Conservation (phyloP, 2,113 vertebrate species). For the human region DNA sequence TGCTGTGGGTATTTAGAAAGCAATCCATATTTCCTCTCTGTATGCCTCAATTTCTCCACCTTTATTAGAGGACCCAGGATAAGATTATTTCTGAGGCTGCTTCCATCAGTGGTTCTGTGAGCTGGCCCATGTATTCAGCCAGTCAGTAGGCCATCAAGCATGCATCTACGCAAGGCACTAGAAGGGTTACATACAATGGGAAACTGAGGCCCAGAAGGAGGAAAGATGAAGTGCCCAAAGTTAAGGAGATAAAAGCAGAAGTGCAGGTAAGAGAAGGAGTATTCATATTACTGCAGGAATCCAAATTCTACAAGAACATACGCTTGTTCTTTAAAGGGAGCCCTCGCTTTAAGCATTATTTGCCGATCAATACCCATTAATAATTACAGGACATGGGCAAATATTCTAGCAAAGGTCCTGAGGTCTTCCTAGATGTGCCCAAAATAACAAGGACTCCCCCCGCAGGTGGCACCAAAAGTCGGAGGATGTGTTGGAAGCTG, state of each 20-base stretch:
- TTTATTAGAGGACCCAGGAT: neutral
- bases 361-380: conserved; percentile 35
- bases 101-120: too few species aligned
- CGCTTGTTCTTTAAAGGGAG: neutral
- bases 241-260: neutral
- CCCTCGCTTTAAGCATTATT: neutral
- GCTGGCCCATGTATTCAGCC: neutral
- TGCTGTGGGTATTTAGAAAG: neutral
- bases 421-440: neutral
- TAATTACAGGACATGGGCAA: neutral
- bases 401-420: neutral
- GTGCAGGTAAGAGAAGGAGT: neutral
- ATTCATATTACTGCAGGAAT: neutral
- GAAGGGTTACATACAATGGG: neutral
- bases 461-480: neutral
- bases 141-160: neutral
- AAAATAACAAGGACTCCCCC: neutral
- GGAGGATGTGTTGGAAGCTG: neutral
- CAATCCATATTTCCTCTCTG: neutral
- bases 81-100: neutral
- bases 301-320: neutral
- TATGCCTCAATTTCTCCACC: neutral
- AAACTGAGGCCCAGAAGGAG: neutral
- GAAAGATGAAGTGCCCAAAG: neutral
- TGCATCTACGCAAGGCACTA: neutral